phyloP scores from a whole-genome alignment of 2,797 vertebrate genomes.

The Sebastolobus altivelis region DNA sequence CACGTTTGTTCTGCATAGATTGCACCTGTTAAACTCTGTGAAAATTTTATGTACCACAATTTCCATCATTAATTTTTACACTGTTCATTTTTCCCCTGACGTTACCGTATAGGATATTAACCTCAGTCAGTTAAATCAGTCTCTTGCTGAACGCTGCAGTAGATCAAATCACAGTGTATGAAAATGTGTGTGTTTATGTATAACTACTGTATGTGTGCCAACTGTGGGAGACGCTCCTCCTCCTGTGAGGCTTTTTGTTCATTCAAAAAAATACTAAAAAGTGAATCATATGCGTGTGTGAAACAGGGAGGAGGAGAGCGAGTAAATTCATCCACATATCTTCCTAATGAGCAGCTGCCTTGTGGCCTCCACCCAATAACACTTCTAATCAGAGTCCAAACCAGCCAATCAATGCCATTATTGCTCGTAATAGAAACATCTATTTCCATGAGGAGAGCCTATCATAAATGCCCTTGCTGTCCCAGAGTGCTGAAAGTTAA shows the following conservation, averaged over 20 bases:
- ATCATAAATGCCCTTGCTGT: constrained; percentile 35
- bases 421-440: constrained; percentile 47
- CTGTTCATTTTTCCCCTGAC: constrained; percentile 10
- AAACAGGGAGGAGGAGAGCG: not conserved
- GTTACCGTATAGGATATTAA: constrained; percentile 2
- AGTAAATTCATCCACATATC: constrained; percentile 13
- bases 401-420: constrained; percentile 51
- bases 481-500: constrained; percentile 13
- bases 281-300: not conserved
- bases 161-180: not conserved
- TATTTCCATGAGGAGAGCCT: constrained; percentile 37
- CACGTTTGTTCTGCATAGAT: constrained; percentile 16
- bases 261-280: constrained; percentile 35
- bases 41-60: constrained; percentile 22
- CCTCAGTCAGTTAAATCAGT: not conserved
- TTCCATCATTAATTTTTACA: constrained; percentile 14
- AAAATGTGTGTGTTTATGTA: not conserved
- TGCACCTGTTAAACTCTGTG: constrained; percentile 10
- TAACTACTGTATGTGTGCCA: not conserved
- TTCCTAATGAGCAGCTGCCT: constrained; percentile 33
- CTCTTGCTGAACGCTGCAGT: not conserved
- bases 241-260: constrained; percentile 19
- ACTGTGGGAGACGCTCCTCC: not conserved
- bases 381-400: constrained; percentile 45
- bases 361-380: constrained; percentile 44